Evolutionary conservation across 2,888 invertebrate species (phyloP).

Genomic region (Tortricodes alternella): DNA sequence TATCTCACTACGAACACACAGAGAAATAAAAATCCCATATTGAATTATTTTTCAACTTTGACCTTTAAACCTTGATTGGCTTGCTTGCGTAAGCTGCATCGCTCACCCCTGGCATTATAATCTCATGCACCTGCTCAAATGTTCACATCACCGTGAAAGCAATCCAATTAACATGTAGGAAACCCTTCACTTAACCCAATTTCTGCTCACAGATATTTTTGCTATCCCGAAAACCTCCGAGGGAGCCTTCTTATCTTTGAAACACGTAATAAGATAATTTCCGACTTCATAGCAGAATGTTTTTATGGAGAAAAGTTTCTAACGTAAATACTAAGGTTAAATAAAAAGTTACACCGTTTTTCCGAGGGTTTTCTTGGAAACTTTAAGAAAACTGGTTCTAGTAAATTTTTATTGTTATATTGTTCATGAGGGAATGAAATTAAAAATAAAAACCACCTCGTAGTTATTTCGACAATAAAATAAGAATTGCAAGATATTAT

Average conservation of each 20-base stretch:
- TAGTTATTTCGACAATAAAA: too few species aligned
- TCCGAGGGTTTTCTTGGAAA: neutral
- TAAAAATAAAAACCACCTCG: too few species aligned
- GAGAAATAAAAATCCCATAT: neutral
- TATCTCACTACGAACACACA: too few species aligned
- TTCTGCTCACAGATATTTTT: conserved; percentile 6
- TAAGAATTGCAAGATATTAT: too few species aligned
- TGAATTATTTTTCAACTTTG: neutral
- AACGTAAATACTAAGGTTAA: conserved; percentile 2
- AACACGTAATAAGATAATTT: conserved; percentile 12
- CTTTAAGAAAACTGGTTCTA: neutral
- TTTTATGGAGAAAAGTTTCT: neutral
- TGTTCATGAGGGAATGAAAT: too few species aligned
- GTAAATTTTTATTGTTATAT: too few species aligned
- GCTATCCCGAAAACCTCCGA: conserved; percentile 1
- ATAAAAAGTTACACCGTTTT: neutral
- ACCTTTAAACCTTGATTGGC: neutral
- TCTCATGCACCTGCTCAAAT: neutral
- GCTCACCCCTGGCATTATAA: conserved; percentile 11
- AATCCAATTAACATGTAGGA: too few species aligned
- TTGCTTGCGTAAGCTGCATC: conserved; percentile 1
- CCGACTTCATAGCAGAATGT: conserved; percentile 1
- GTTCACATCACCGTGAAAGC: neutral
- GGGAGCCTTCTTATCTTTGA: neutral
- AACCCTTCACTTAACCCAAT: conserved; percentile 4